These are phyloP conservation scores for Oophaga sylvatica DNA, from an alignment of 2,797 vertebrate genomes.

Conservation along the genomic window DNA sequence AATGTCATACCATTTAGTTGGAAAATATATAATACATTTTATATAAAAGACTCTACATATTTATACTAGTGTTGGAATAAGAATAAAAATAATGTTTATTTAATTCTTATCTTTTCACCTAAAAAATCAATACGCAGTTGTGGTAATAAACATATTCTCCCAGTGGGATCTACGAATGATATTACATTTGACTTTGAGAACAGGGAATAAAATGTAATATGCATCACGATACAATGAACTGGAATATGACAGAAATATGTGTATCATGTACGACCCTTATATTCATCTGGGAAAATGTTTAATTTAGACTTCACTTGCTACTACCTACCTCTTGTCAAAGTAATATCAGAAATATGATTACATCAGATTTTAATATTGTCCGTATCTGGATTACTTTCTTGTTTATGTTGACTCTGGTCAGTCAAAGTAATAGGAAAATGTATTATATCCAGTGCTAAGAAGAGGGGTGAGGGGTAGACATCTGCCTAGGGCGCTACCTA, in stretches of 20 bases:
- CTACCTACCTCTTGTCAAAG: not conserved
- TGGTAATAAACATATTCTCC: not conserved
- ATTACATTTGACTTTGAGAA: not conserved
- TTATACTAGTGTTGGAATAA: too few species aligned
- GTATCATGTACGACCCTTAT: not conserved
- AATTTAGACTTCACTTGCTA: not conserved
- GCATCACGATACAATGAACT: not conserved
- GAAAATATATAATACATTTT: too few species aligned
- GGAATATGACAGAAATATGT: not conserved
- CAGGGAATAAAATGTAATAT: constrained; percentile 13
- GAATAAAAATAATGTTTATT: not conserved
- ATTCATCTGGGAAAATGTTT: not conserved
- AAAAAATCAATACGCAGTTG: not conserved
- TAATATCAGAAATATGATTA: not conserved
- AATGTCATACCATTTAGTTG: too few species aligned
- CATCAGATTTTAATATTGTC: not conserved
- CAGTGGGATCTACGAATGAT: not conserved
- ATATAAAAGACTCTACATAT: too few species aligned
- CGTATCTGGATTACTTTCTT: not conserved
- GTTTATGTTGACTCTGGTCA: not conserved
- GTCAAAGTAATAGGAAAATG: not conserved
- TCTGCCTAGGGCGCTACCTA: too few species aligned
- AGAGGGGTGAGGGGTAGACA: too few species aligned
- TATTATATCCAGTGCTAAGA: too few species aligned
- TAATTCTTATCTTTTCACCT: not conserved